Base-by-base conservation (phyloP, 1,140 invertebrate genomes). In the Macrobrachium nipponense region DNA sequence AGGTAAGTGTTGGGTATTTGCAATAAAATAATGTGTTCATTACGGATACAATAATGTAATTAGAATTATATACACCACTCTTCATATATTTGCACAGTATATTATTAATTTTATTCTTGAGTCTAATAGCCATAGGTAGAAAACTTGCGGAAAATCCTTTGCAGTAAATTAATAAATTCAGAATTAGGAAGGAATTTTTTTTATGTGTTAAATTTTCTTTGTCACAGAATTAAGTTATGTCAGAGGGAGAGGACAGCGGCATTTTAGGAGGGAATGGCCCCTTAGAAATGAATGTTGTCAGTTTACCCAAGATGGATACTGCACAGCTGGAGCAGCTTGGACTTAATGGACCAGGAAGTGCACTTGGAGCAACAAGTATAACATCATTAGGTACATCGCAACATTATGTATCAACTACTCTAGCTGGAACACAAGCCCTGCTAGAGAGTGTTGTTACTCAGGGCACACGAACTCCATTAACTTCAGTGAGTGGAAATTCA, bases 161-260 rank as follows among this genome's bases (percentile, higher is more conserved):
- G 44, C 10, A 51, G 44, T 10, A 51, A 51, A 51, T 51, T 6
- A 51, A 5, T 10, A 6, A 10, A 6, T 5, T 51, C 44, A 66
- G 20, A 66, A 66, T n/a, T 14, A 6, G 14, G 17, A 23, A 66
- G 20, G 14, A n/a, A n/a, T 66, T 6, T 5, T n/a, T 66, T 66
- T n/a, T n/a, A 18, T 14, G 15, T 20, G 8, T 8, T 0, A 66
- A 27, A 20, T 15, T 6, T 23, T 36, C 66, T 15, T 23, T 36
- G 27, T 82, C 82, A 43, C 72, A 82, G 80, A 68, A 44, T 64
- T 82, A 58, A 87, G 86, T 83, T 66, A 87, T 87, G 86, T 87
- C 86, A 79, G 86, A 87, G 66, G 83, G 81, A 73, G 86, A 87
- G 27, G 86, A 82, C 68, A 78, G 84, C 36, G 80, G 77, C 18